Percentiles rank a stretch among this genome's conserved stretches.
Conservation (phyloP, 2,797 vertebrate genomes). For the Capromys pilorides region DNA sequence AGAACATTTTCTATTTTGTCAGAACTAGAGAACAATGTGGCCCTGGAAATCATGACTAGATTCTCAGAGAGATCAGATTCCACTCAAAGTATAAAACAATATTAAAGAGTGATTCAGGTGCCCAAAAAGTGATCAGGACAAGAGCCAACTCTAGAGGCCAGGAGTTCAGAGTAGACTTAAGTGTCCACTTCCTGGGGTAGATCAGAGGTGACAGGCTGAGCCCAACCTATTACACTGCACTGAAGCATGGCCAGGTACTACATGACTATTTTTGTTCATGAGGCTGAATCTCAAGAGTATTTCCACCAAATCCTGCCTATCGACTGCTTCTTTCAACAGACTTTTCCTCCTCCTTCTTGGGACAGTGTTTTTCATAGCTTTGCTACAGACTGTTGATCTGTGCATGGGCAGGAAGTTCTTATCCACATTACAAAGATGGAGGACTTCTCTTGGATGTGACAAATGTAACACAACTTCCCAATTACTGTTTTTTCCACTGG, state of each 20-base stretch:
- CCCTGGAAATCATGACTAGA: not conserved
- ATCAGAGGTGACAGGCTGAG: not conserved
- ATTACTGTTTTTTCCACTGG: constrained; percentile 26
- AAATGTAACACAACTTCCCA: constrained; percentile 29
- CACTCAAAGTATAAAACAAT: not conserved
- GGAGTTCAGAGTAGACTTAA: not conserved
- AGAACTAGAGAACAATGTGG: not conserved
- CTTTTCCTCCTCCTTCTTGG: not conserved
- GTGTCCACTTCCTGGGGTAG: not conserved
- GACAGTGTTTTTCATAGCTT: constrained; percentile 21
- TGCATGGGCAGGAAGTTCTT: constrained; percentile 33
- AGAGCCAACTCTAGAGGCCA: not conserved
- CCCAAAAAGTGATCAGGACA: not conserved
- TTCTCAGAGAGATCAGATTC: constrained; percentile 16
- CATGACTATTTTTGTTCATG: not conserved
- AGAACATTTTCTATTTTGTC: not conserved
- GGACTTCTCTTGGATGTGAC: constrained; percentile 59
- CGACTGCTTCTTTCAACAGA: not conserved
- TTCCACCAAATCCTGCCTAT: not conserved
- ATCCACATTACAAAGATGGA: constrained; percentile 33
- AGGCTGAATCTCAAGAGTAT: not conserved
- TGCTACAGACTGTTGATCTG: constrained; percentile 8
- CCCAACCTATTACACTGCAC: fast-evolving
- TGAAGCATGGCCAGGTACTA: not conserved
- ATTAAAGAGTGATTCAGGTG: not conserved